A percentile compares a stretch with the other conserved stretches of the same genome.
These are phyloP conservation scores for Drosophila vallismaia DNA, from an alignment of 2,888 invertebrate genomes.

Conservation along the genomic window DNA sequence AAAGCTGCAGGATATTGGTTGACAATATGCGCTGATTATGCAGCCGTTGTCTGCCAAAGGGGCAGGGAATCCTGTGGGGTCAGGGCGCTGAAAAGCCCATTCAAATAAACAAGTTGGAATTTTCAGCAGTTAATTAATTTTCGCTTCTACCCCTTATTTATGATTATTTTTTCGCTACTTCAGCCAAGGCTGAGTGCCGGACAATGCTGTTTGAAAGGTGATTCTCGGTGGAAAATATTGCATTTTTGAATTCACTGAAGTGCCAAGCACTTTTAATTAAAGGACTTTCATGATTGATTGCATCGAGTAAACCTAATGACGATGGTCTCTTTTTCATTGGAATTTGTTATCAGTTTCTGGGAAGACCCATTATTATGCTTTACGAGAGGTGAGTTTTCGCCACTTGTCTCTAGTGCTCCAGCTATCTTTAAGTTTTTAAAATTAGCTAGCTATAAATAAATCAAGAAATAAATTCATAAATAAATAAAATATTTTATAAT, in stretches of 20 bases:
- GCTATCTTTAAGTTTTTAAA: too few relatives aligned
- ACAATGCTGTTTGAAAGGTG: slow-evolving; percentile 18
- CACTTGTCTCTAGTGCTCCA: too few relatives aligned
- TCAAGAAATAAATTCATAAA: too few relatives aligned
- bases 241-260: slow-evolving; percentile 16
- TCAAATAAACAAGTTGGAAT: slow-evolving; percentile 51
- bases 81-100: slow-evolving; percentile 1
- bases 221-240: slow-evolving; percentile 22
- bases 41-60: neutral
- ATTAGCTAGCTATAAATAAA: too few relatives aligned
- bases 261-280: slow-evolving; percentile 9
- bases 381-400: too few relatives aligned
- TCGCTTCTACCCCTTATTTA: slow-evolving; percentile 33
- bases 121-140: slow-evolving; percentile 69
- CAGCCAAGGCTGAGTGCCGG: slow-evolving; percentile 21
- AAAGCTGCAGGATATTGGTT: slow-evolving; percentile 65
- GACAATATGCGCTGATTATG: slow-evolving; percentile 68
- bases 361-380: too few relatives aligned
- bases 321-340: neutral
- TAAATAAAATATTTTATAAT: too few relatives aligned
- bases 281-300: slow-evolving; percentile 15
- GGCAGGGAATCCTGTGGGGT: neutral
- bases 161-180: slow-evolving; percentile 21
- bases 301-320: slow-evolving; percentile 1
- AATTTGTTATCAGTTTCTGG: neutral